phyloP scores from a whole-genome alignment of 2,888 invertebrate species.

The Catonia carolina region DNA sequence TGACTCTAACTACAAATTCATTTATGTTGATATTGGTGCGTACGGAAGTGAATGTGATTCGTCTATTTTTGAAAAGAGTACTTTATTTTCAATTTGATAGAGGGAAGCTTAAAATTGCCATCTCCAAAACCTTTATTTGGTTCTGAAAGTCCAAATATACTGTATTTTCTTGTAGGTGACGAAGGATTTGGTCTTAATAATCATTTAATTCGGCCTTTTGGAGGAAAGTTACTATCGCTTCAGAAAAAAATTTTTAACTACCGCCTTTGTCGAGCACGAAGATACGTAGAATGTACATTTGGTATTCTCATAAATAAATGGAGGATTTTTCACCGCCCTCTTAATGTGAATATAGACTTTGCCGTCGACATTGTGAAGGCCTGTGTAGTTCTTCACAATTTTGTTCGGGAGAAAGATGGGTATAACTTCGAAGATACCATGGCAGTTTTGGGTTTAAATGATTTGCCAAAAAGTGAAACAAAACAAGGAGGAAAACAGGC shows the following conservation, averaged over 20 bases:
- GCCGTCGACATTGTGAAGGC: slow-evolving; percentile 35
- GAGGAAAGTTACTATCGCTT: slow-evolving; percentile 26
- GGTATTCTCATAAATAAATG: slow-evolving; percentile 38
- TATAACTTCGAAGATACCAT: slow-evolving; percentile 29
- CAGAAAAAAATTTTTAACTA: slow-evolving; percentile 35
- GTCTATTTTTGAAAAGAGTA: background rate
- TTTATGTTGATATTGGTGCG: slow-evolving; percentile 9
- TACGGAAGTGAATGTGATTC: slow-evolving; percentile 9
- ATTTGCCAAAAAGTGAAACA: background rate
- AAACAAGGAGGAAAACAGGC: background rate
- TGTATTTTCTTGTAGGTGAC: slow-evolving; percentile 36
- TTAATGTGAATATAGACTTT: slow-evolving; percentile 34
- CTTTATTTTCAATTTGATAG: background rate
- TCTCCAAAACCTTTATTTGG: background rate
- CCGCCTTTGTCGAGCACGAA: slow-evolving; percentile 30
- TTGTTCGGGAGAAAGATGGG: slow-evolving; percentile 30
- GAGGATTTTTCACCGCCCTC: slow-evolving; percentile 38
- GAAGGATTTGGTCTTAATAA: slow-evolving; percentile 32
- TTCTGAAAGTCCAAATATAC: background rate
- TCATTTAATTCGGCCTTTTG: slow-evolving; percentile 32
- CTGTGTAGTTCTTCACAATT: slow-evolving; percentile 32
- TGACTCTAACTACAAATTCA: slow-evolving; percentile 4
- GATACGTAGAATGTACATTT: slow-evolving; percentile 34
- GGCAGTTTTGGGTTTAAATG: background rate
- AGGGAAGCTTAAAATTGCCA: background rate